Percentiles rank a stretch among this genome's conserved stretches.
These are phyloP conservation scores for Heliocidaris tuberculata DNA, from an alignment of 35 echinoderm and acorn worm species.

Conservation along the genomic window DNA sequence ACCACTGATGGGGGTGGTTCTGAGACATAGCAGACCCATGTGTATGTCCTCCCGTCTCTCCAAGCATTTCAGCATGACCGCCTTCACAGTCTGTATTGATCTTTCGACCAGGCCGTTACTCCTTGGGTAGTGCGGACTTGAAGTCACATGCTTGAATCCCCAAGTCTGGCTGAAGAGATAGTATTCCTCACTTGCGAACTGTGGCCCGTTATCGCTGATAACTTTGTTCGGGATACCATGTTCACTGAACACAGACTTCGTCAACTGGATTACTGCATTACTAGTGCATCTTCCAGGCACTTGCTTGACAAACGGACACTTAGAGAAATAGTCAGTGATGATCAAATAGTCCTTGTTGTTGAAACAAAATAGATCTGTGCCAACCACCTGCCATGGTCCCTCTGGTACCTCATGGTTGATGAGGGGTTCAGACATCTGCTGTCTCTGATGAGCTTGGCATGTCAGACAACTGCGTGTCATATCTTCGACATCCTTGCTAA, in stretches of 20 bases:
- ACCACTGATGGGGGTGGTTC: constrained; percentile 53
- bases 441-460: constrained; percentile 41
- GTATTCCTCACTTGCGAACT: no score
- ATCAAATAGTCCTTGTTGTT: constrained; percentile 60
- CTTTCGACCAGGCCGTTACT: constrained; percentile 54
- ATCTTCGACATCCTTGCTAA: constrained; percentile 60
- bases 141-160: no score
- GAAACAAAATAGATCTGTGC: constrained; percentile 59
- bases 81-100: constrained; percentile 49
- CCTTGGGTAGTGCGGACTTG: no score
- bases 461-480: neutral
- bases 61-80: constrained; percentile 6
- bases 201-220: constrained; percentile 59
- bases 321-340: constrained; percentile 58
- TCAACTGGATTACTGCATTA: constrained; percentile 28
- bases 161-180: no score
- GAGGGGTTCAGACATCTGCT: constrained; percentile 32
- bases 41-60: constrained; percentile 17
- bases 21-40: constrained; percentile 37
- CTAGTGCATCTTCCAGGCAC: constrained; percentile 29
- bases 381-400: constrained; percentile 56
- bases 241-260: constrained; percentile 58
- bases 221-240: constrained; percentile 67
- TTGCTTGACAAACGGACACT: constrained; percentile 27
- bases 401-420: constrained; percentile 39